Evolutionary conservation across 1,140 invertebrate species (phyloP), one percentile per base, ranked within the genome.

Genomic region (Anastrepha ludens): DNA sequence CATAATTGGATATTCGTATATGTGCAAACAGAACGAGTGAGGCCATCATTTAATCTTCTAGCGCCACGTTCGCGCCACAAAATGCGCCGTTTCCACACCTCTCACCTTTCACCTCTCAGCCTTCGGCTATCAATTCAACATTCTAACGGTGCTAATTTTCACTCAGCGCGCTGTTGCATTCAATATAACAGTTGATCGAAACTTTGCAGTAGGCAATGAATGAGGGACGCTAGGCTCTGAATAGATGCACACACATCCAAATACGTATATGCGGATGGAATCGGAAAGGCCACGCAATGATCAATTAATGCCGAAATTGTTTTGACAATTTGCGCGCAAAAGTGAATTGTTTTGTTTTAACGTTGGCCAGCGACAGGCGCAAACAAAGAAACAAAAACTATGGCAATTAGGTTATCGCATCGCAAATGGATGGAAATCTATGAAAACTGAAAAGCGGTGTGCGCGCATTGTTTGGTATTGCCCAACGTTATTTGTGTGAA

Each of bases 281-380:
- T 39, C 70, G 44, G 17, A 74, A 47, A 47, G 39, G 3, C 6
- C 15, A 13, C 70, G 0, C 41, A n/a, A 74, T 74, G 70, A 74
- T 74, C 70, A 74, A 74, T 74, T 74, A 47, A 47, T 74, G 70
- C 70, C 20, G 17, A 50, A 74, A 74, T 74, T 74, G 41, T 74
- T 74, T 74, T 74, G 70, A 74, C 41, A 74, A 20, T 74, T 74
- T 47, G 70, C 13, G 70, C 70, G 50, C 13, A 47, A 15, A 74
- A 74, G 7, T 9, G 41, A 29, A n/a, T 44, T n/a, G 41, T 17
- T 4, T 44, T 74, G 44, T 9, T 44, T 74, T 74, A 17, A 47
- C 15, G 70, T 17, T 17, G 70, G 44, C 2, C 41, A 74, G 11
- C 44, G 70, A 8, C 41, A 44, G 4, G 7, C 8, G 17, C 13